Evolutionary conservation across 2,888 invertebrate species (phyloP), one percentile per base, ranked within the genome.

Genomic region (Psylliodes chrysocephalus): DNA sequence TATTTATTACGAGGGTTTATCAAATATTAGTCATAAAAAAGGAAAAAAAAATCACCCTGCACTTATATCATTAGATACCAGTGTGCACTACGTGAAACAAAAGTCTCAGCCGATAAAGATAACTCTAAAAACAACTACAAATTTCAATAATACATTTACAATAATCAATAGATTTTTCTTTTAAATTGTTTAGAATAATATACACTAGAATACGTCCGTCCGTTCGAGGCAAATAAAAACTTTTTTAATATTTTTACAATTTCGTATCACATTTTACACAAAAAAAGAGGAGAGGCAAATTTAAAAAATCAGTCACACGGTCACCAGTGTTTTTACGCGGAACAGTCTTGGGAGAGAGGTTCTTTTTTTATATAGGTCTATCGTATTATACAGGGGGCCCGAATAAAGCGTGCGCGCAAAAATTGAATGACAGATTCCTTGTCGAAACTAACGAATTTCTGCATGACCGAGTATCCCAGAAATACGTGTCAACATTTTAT

Each of bases 201-300:
- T 59, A 40, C 38, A 35, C 22, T 57, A 19, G n/a, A 22, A 22
- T 42, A 57, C 57, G n/a, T 57, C 47, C 57, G 57, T 57, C 57
- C 57, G 49, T n/a, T 46, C 28, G 42, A 19, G 35, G 22, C 6
- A 30, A 17, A 28, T 12, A 30, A 49, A 28, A 47, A 49, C 14
- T 7, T 15, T 7, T 15, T 28, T 12, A 19, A 44, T 44, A 46
- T 46, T 46, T 46, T 2, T 46, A 25, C 2, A n/a, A 17, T 18
- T 49, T 47, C 35, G 25, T 57, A 57, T 47, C 57, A 57, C 57
- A 57, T 57, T 49, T 44, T 56, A 30, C 44, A 44, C 15, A 46
- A 30, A 22, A 19, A 44, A 55, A 56, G 22, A 38, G 14, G 22
- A 47, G 12, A 54, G 25, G 17, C 12, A 44, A 14, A 33, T 17